Conservation (phyloP, 2,113 vertebrate genomes). For the Poeciliopsis turrubarensis region DNA sequence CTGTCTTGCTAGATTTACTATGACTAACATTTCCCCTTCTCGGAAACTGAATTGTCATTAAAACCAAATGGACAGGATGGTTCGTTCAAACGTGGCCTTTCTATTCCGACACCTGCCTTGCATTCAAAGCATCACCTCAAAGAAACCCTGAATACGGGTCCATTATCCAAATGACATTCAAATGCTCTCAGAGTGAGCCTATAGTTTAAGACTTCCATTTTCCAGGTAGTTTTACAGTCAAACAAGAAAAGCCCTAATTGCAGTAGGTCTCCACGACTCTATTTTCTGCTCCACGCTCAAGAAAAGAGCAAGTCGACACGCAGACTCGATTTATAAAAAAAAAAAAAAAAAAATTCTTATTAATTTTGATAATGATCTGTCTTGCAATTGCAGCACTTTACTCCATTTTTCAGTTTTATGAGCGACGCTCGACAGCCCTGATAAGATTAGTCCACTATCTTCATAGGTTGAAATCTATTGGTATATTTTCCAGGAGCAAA, state of each 20-base stretch:
- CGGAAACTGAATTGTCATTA: slow-evolving; percentile 52
- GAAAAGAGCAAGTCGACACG: slow-evolving; percentile 34
- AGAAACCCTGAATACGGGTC: slow-evolving; percentile 27
- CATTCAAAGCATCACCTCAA: slow-evolving; percentile 50
- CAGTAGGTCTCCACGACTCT: slow-evolving; percentile 27
- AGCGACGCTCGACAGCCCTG: slow-evolving; percentile 12
- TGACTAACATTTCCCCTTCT: slow-evolving; percentile 51
- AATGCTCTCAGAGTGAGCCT: slow-evolving; percentile 42
- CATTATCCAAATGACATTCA: slow-evolving; percentile 69
- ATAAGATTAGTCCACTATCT: slow-evolving; percentile 37
- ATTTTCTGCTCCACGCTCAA: slow-evolving; percentile 25
- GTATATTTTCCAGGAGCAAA: slow-evolving; percentile 54
- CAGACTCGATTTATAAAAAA: slow-evolving; percentile 36
- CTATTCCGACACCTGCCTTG: slow-evolving; percentile 43
- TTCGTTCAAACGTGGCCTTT: slow-evolving; percentile 9
- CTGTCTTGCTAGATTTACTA: slow-evolving; percentile 51
- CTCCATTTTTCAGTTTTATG: slow-evolving; percentile 34
- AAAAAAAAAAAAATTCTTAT: slow-evolving; percentile 29
- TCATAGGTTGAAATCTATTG: slow-evolving; percentile 32
- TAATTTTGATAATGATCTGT: slow-evolving; percentile 58
- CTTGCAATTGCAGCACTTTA: slow-evolving; percentile 28
- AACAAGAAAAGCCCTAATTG: slow-evolving; percentile 53
- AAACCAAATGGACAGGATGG: slow-evolving; percentile 45
- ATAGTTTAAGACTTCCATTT: slow-evolving; percentile 43
- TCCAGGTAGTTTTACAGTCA: slow-evolving; percentile 48